These are phyloP conservation scores for Epizoanthus fatuus DNA, from an alignment of 92 coral and sea anemone species.

Conservation along the genomic window DNA sequence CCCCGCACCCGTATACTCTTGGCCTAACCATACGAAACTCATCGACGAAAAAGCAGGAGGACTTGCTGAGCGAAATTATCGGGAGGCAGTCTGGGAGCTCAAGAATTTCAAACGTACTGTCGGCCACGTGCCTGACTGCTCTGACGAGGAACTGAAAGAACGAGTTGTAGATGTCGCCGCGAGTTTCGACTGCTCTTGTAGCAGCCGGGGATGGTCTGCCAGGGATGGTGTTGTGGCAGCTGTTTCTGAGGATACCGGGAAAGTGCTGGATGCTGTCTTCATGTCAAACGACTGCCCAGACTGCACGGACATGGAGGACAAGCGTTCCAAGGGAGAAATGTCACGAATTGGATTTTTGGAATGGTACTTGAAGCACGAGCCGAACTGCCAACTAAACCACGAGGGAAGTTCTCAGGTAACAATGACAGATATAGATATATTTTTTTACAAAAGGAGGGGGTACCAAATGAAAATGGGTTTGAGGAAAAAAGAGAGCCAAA, in stretches of 20 bases:
- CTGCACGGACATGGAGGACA: slow-evolving; percentile 54
- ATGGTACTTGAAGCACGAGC: slow-evolving; percentile 65
- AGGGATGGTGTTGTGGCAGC: slow-evolving; percentile 74
- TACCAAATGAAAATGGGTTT: not conserved
- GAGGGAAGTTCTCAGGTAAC: slow-evolving; percentile 76
- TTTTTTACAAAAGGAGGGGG: not conserved
- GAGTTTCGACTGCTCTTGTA: slow-evolving; percentile 69
- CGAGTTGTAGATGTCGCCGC: slow-evolving; percentile 62
- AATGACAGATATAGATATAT: not conserved
- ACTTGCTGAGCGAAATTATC: slow-evolving; percentile 48
- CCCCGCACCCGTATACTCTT: slow-evolving; percentile 36
- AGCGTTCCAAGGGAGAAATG: slow-evolving; percentile 44
- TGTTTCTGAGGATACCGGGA: slow-evolving; percentile 62
- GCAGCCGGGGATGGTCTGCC: slow-evolving; percentile 74
- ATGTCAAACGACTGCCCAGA: slow-evolving; percentile 46
- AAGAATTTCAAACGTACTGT: slow-evolving; percentile 14
- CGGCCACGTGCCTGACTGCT: slow-evolving; percentile 33
- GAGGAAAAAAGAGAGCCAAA: not conserved
- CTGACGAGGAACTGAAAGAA: slow-evolving; percentile 52
- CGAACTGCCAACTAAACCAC: slow-evolving; percentile 64
- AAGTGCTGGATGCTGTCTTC: slow-evolving; percentile 51
- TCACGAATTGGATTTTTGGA: slow-evolving; percentile 45
- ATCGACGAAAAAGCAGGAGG: slow-evolving; percentile 42
- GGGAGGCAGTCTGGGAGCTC: slow-evolving; percentile 36
- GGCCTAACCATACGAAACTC: slow-evolving; percentile 51